These are phyloP conservation scores for Tyria jacobaeae DNA, from an alignment of 2,888 invertebrate genomes.

Conservation along the genomic window DNA sequence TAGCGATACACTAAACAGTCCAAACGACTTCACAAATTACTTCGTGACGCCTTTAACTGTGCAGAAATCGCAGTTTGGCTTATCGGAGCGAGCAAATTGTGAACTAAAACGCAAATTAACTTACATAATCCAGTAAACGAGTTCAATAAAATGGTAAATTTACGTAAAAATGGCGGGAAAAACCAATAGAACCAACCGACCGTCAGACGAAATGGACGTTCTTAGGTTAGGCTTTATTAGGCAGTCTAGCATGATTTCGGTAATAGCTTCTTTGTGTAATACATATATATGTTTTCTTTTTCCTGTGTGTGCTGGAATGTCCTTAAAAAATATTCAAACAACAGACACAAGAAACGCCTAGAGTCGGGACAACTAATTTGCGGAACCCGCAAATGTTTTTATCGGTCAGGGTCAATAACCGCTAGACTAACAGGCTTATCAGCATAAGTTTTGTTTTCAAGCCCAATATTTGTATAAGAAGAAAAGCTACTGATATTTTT, in stretches of 20 bases:
- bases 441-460: constrained; percentile 36
- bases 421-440: too few species aligned
- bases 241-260: constrained; percentile 18
- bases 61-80: constrained; percentile 46
- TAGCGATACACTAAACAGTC: constrained; percentile 39
- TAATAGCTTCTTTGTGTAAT: constrained; percentile 28
- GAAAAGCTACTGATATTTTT: too few species aligned
- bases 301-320: too few species aligned
- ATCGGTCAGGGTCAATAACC: too few species aligned
- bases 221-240: constrained; percentile 34
- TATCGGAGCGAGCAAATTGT: constrained; percentile 66
- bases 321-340: too few species aligned
- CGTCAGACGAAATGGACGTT: constrained; percentile 48
- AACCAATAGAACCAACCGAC: constrained; percentile 63
- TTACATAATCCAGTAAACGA: constrained; percentile 71
- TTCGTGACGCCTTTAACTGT: constrained; percentile 41
- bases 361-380: too few species aligned
- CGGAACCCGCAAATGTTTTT: too few species aligned
- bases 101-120: constrained; percentile 62
- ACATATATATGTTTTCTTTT: too few species aligned
- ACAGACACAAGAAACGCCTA: too few species aligned
- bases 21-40: constrained; percentile 35
- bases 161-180: constrained; percentile 61
- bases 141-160: constrained; percentile 70
- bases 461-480: constrained; percentile 6